These are phyloP conservation scores for Aspidiotus destructor DNA, from an alignment of 2,888 invertebrate genomes.

Conservation along the genomic window DNA sequence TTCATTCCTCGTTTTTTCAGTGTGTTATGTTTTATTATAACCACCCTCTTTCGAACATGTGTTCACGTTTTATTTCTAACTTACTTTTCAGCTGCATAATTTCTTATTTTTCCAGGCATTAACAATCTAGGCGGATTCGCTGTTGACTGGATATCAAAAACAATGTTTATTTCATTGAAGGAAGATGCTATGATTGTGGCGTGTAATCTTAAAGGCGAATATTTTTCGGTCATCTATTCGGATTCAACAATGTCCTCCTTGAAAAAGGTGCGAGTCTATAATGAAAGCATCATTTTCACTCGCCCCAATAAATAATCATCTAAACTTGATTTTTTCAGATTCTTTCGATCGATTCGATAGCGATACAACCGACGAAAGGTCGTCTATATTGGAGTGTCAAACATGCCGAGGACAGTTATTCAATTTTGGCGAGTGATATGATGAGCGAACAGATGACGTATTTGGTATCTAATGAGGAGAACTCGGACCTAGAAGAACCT, in stretches of 20 bases:
- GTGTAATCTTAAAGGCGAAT: conserved; percentile 62
- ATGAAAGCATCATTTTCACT: too few relatives aligned
- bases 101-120: conserved; percentile 41
- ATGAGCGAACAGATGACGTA: conserved; percentile 53
- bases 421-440: conserved; percentile 57
- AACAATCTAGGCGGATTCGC: conserved; percentile 61
- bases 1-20: too few relatives aligned
- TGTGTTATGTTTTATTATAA: too few relatives aligned
- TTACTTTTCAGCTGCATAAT: too few relatives aligned
- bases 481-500: conserved; percentile 46
- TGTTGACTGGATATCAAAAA: conserved; percentile 69
- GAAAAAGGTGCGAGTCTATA: not conserved
- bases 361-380: conserved; percentile 62
- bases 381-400: conserved; percentile 56
- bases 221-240: conserved; percentile 46
- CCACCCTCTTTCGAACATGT: too few relatives aligned
- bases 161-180: conserved; percentile 53
- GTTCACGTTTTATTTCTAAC: too few relatives aligned
- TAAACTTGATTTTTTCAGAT: conserved; percentile 5
- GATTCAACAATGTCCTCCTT: not conserved
- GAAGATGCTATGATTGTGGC: conserved; percentile 49
- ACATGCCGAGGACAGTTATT: conserved; percentile 20
- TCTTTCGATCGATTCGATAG: conserved; percentile 45
- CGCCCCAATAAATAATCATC: too few relatives aligned
- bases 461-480: conserved; percentile 47